Percentiles rank a stretch among this genome's conserved stretches.
These are phyloP conservation scores for Cirrhinus molitorella DNA, from an alignment of 2,797 vertebrate genomes.

Conservation along the genomic window DNA sequence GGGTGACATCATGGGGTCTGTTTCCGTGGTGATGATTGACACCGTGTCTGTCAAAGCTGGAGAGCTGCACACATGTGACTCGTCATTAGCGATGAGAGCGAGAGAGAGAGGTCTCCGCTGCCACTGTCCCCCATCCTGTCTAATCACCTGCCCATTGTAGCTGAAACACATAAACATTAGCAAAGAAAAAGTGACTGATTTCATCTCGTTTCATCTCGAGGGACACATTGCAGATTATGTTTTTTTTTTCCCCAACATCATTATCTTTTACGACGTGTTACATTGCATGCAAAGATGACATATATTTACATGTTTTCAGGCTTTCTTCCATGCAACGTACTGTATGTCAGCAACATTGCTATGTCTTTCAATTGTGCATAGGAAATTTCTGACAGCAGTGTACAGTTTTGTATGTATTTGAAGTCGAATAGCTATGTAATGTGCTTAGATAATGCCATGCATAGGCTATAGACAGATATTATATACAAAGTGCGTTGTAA, in stretches of 20 bases:
- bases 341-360: constrained; percentile 10
- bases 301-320: constrained; percentile 29
- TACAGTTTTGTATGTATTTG: background rate
- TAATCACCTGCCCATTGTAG: constrained; percentile 67
- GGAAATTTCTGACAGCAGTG: background rate
- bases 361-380: background rate
- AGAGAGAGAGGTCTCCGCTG: constrained; percentile 53
- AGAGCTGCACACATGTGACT: constrained; percentile 75
- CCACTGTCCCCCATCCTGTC: constrained; percentile 63
- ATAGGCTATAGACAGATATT: background rate
- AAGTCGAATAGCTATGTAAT: background rate
- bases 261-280: constrained; percentile 56
- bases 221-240: constrained; percentile 51
- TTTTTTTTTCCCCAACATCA: constrained; percentile 2
- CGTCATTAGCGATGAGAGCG: constrained; percentile 70
- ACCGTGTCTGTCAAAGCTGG: constrained; percentile 73
- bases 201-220: constrained; percentile 57
- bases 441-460: background rate
- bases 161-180: constrained; percentile 65
- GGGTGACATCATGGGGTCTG: constrained; percentile 75
- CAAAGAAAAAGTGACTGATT: constrained; percentile 63
- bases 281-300: constrained; percentile 44
- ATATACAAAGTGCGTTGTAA: background rate
- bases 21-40: constrained; percentile 75
- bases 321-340: constrained; percentile 1